Evolutionary conservation across 2,113 vertebrate species (phyloP), one percentile per base, ranked within the genome.

Genomic region (Lipophrys pholis): DNA sequence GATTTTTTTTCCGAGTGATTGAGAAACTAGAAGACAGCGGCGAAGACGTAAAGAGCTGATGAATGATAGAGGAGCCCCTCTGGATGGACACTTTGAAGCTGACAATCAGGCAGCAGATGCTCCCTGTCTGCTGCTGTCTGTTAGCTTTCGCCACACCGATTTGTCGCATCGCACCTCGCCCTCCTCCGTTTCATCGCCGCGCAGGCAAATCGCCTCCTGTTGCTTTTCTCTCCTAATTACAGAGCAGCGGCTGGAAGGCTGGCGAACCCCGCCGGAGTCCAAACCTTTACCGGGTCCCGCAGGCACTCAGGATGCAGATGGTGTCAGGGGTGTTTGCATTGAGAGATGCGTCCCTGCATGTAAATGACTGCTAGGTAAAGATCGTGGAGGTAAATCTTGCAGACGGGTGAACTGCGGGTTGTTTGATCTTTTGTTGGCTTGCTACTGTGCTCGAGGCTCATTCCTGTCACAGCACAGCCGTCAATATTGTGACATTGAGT

Each of bases 241-340:
- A 67, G 39, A 58, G 39, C 21, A 45, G 53, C 15, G 15, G 64
- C 49, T 39, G 30, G 60, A 16, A 57, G 30, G 42, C 66, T 46
- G 46, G 53, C 56, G 53, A 48, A 76, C 69, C 69, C 58, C 30
- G 65, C 80, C 59, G 60, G 40, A 51, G 55, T 58, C 30, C 4
- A 7, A 55, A 71, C 53, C 65, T 80, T 45, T 51, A 16, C 60
- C 0, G 40, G 64, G 67, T 70, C 71, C 63, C 76, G 61, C 15
- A 61, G 64, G 78, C 56, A n/a, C 69, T 84, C 68, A 73, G 30
- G 66, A 82, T 77, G 66, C 78, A 81, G 57, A 10, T 60, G 62
- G 60, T 15, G 65, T 80, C 17, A 64, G 41, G 70, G 58, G 40
- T 70, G 72, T 72, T 83, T 73, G 76, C 60, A 39, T 45, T 53